Evolutionary conservation across 2,888 invertebrate species (phyloP).

Genomic region (Electrophaes corylata): DNA sequence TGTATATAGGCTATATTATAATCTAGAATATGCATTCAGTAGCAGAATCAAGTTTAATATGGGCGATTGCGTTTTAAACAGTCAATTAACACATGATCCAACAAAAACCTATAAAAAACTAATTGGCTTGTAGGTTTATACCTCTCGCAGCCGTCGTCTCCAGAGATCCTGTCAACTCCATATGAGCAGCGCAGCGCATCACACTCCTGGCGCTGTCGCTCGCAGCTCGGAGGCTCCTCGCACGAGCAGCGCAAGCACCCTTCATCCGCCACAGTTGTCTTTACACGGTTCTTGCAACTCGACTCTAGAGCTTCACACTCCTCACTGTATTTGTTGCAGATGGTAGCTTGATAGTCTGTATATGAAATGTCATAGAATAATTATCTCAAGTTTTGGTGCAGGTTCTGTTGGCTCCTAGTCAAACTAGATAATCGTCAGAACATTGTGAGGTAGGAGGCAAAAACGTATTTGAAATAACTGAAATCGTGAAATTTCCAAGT

Average conservation of each 20-base stretch:
- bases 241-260: constrained; percentile 88
- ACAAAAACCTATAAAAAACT: too few relatives aligned
- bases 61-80: too few relatives aligned
- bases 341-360: constrained; percentile 48
- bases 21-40: too few relatives aligned
- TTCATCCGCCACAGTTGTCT: constrained; percentile 69
- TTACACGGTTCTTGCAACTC: constrained; percentile 89
- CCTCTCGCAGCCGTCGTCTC: constrained; percentile 62
- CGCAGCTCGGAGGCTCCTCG: constrained; percentile 75
- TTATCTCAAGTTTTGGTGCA: background rate
- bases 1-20: too few relatives aligned
- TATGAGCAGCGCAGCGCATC: constrained; percentile 87
- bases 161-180: constrained; percentile 82
- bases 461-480: background rate
- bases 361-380: background rate
- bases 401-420: background rate
- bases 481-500: background rate
- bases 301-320: constrained; percentile 84
- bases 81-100: too few relatives aligned
- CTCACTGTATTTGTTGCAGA: constrained; percentile 83
- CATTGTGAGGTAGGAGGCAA: background rate
- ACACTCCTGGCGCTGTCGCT: constrained; percentile 85
- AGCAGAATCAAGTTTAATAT: too few relatives aligned
- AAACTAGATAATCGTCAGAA: background rate
- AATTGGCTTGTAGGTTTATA: constrained; percentile 34